Evolutionary conservation across 2,797 vertebrate genomes (phyloP).

Genomic region (Chromis chromis): DNA sequence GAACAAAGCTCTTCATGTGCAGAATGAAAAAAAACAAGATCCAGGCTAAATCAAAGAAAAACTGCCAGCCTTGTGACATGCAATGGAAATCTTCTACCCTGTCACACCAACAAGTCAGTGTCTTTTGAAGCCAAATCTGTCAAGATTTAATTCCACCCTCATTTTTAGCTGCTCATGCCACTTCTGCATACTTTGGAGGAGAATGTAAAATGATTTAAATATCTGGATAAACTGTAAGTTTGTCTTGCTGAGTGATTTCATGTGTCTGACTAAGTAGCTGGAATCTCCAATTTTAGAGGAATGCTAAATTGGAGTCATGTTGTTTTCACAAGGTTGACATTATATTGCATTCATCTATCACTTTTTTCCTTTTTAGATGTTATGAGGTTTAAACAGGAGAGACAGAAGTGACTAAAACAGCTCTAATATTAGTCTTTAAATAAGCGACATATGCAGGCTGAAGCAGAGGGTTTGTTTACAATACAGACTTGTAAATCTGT

Average conservation of each 20-base stretch:
- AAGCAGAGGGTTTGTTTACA: neutral
- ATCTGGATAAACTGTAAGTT: constrained; percentile 44
- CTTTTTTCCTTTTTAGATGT: constrained; percentile 12
- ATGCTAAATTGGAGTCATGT: constrained; percentile 61
- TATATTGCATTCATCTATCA: constrained; percentile 63
- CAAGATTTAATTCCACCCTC: constrained; percentile 34
- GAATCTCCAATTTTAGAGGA: constrained; percentile 55
- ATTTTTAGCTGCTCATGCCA: constrained; percentile 1
- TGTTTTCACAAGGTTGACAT: constrained; percentile 56
- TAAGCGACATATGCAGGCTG: neutral
- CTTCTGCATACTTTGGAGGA: neutral
- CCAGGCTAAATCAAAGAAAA: constrained; percentile 37
- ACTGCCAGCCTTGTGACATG: constrained; percentile 38
- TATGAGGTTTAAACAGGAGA: constrained; percentile 25
- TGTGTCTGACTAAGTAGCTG: constrained; percentile 41
- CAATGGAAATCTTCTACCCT: constrained; percentile 42
- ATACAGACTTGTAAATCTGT: neutral
- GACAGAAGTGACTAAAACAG: constrained; percentile 14
- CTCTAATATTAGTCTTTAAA: neutral
- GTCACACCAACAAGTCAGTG: constrained; percentile 29
- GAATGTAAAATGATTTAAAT: constrained; percentile 25
- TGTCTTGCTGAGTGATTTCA: constrained; percentile 41
- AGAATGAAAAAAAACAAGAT: constrained; percentile 30
- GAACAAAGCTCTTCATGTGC: constrained; percentile 32
- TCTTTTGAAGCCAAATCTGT: constrained; percentile 19